A percentile compares a stretch with the other conserved stretches of the same genome.
These are phyloP conservation scores for Agriopis leucophaearia DNA, from an alignment of 2,888 invertebrate species.

Conservation along the genomic window DNA sequence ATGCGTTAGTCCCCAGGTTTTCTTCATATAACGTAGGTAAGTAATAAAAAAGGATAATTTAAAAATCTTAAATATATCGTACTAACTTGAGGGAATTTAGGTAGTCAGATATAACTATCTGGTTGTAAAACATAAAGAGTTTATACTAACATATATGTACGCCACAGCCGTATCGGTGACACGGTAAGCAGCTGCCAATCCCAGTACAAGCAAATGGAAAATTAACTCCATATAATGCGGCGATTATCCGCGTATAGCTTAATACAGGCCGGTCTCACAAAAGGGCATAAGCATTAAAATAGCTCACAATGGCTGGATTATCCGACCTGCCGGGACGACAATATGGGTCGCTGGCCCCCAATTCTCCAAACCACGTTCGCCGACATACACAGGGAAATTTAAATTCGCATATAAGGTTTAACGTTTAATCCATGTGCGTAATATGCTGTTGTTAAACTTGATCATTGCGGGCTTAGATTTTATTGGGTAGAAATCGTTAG, in stretches of 20 bases:
- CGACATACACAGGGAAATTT: constrained; percentile 24
- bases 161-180: constrained; percentile 51
- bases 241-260: constrained; percentile 85
- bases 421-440: constrained; percentile 21
- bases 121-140: neutral
- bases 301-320: constrained; percentile 83
- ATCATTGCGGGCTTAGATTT: constrained; percentile 15
- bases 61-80: too few species aligned
- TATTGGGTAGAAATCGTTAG: neutral
- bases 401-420: constrained; percentile 33
- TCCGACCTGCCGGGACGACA: constrained; percentile 72
- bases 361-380: constrained; percentile 65
- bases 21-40: too few species aligned
- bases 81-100: too few species aligned
- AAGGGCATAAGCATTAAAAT: constrained; percentile 84
- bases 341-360: constrained; percentile 56
- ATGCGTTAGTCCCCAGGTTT: too few species aligned
- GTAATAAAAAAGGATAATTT: too few species aligned
- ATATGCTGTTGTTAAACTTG: constrained; percentile 25
- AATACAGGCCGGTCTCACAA: constrained; percentile 81
- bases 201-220: constrained; percentile 74
- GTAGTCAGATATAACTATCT: neutral
- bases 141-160: constrained; percentile 18
- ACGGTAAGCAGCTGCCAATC: constrained; percentile 78
- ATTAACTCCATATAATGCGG: constrained; percentile 83